Evolutionary conservation across 2,113 vertebrate species (phyloP), one percentile per base, ranked within the genome.

Genomic region (Saguinus imperator): DNA sequence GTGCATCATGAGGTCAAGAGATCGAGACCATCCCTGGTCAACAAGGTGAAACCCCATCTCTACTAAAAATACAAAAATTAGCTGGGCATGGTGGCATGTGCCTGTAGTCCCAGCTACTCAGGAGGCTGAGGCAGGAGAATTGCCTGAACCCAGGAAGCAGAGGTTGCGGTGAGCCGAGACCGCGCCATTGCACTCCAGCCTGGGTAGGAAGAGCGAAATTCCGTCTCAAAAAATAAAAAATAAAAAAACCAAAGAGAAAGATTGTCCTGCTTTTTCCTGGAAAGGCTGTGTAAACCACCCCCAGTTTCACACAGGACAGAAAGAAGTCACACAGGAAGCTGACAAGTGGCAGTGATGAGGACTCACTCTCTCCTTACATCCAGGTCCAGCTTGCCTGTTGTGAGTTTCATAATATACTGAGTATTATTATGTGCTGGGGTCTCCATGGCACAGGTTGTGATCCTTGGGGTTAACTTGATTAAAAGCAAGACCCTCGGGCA

Each of bases 171-270:
- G 43, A 43, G 43, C 43, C 4, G 43, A 43, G 43, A 43, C 6
- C 43, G 43, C 43, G 43, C 43, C 43, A 43, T 43, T 43, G 43
- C 43, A 43, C 43, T 43, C 43, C 43, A 43, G 43, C 43, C 43
- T 43, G 43, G 43, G 43, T 43, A 43, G 6, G 4, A 43, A 43
- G 43, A 43, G 43, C 3, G 43, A 43, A 43, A 43, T 6, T 43
- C 43, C 43, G 6, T 43, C 43, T 43, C 43, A 43, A 43, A 43
- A 43, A 43, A 43, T 43, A 43, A 43, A 43, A 43, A 43, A 43
- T 45, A 14, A 14, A 55, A n/a, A 94, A 96, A 86, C 95, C 89
- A 96, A 97, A 96, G 94, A 83, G 29, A 48, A 52, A 20, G n/a
- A 40, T 25, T 73, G 23, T 68, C 58, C 66, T 66, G 57, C 35